These are phyloP conservation scores for Ylistrum balloti DNA, from an alignment of 1,140 invertebrate genomes.

Conservation along the genomic window DNA sequence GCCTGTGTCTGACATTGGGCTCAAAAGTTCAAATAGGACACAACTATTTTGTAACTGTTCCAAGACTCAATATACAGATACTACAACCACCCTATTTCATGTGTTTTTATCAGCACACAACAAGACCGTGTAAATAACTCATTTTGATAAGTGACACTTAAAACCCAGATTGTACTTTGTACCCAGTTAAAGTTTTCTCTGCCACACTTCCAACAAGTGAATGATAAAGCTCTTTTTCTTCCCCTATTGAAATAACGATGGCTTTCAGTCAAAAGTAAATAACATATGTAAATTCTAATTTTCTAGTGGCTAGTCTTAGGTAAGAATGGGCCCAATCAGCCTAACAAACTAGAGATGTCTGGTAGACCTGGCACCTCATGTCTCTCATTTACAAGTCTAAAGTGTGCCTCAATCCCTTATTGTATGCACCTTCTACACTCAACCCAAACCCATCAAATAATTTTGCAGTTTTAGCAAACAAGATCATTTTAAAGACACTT, in stretches of 20 bases:
- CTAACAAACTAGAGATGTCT: neutral
- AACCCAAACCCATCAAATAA: slow-evolving; percentile 10
- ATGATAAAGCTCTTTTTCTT: slow-evolving; percentile 35
- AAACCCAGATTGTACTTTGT: slow-evolving; percentile 34
- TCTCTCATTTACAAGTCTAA: slow-evolving; percentile 26
- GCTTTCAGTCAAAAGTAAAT: slow-evolving; percentile 35
- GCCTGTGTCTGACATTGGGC: slow-evolving; percentile 4
- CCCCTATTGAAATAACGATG: slow-evolving; percentile 15
- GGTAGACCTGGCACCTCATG: neutral
- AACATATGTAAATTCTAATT: slow-evolving; percentile 30
- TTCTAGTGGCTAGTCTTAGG: neutral
- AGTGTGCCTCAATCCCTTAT: neutral
- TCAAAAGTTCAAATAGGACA: slow-evolving; percentile 23
- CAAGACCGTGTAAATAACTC: slow-evolving; percentile 27
- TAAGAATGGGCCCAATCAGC: neutral
- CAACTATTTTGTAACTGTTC: slow-evolving; percentile 39
- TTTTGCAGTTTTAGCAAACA: slow-evolving; percentile 39
- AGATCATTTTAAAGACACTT: neutral
- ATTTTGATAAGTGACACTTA: slow-evolving; percentile 29
- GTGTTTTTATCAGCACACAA: slow-evolving; percentile 38
- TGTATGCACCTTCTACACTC: neutral
- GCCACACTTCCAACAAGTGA: slow-evolving; percentile 23
- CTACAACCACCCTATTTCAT: slow-evolving; percentile 19
- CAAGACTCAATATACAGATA: slow-evolving; percentile 39
- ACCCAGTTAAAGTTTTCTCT: slow-evolving; percentile 2